phyloP scores from a whole-genome alignment of 2,888 invertebrate species.

The Micropterix aruncella region DNA sequence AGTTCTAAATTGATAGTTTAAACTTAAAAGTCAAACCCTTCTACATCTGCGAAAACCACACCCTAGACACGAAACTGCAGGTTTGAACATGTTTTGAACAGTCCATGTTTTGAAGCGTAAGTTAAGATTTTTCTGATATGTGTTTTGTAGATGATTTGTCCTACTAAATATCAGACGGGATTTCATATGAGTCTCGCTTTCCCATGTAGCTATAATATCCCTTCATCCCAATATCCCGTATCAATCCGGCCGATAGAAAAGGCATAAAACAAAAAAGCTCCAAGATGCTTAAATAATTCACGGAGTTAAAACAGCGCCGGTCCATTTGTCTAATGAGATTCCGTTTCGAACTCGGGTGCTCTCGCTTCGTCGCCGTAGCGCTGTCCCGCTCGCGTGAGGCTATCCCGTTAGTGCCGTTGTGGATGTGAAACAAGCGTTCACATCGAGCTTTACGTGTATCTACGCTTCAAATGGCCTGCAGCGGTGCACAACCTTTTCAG shows the following conservation, averaged over 20 bases:
- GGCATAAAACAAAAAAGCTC: not conserved
- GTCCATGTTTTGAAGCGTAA: too few species aligned
- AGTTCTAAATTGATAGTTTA: too few species aligned
- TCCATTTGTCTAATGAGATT: not conserved
- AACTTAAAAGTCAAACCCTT: too few species aligned
- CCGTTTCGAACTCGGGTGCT: not conserved
- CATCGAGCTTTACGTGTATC: not conserved
- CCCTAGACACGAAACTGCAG: too few species aligned
- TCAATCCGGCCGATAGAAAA: not conserved
- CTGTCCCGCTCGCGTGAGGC: not conserved
- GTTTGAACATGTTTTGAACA: too few species aligned
- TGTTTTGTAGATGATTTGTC: too few species aligned
- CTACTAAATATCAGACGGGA: too few species aligned
- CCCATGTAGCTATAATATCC: too few species aligned
- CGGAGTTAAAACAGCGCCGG: not conserved
- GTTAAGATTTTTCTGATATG: too few species aligned
- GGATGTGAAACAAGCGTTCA: not conserved
- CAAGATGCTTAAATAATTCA: not conserved
- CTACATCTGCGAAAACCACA: too few species aligned
- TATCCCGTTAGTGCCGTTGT: not conserved
- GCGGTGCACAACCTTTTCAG: not conserved
- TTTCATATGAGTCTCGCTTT: too few species aligned
- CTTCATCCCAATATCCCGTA: not conserved
- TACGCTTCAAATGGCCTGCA: not conserved
- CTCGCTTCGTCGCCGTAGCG: not conserved